Percentiles rank a stretch among this genome's conserved stretches.
Conservation (phyloP, 2,113 vertebrate genomes). For the Ceyx melanurus region DNA sequence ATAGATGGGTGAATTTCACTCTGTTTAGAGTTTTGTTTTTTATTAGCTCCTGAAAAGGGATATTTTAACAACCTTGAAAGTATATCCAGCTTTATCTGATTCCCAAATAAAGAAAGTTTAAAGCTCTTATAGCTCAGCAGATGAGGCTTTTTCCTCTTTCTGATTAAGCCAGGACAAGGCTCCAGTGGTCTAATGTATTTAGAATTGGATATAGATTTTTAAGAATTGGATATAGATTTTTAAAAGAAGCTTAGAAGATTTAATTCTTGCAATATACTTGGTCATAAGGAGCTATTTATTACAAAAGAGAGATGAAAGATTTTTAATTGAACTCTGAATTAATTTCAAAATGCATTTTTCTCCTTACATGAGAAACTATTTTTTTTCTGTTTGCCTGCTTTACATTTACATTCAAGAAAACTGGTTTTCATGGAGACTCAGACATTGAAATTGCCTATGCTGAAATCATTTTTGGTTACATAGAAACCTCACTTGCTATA, state of each 20-base stretch:
- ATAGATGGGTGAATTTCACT: neutral
- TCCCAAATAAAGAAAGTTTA: neutral
- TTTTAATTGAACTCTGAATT: conserved; percentile 30
- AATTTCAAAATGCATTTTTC: conserved; percentile 11
- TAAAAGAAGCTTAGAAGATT: neutral
- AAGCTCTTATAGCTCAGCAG: neutral
- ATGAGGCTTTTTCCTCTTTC: neutral
- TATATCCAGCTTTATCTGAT: neutral
- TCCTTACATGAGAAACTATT: neutral
- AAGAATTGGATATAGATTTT: conserved; percentile 44
- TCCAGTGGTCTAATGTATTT: conserved; percentile 10
- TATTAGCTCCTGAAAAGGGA: neutral
- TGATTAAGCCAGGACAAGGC: neutral
- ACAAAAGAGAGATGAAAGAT: neutral
- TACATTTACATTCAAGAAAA: neutral
- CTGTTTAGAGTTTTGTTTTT: neutral
- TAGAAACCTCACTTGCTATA: neutral
- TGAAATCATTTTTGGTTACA: conserved; percentile 20
- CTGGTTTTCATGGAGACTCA: neutral
- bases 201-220: conserved; percentile 57
- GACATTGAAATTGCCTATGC: neutral
- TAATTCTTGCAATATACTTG: neutral
- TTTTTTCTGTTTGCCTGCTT: neutral
- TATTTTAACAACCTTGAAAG: neutral
- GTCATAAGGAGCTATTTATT: conserved; percentile 9